Percentiles rank a stretch among this genome's conserved stretches.
Conservation (phyloP, 2,113 vertebrate genomes). For the Phycodurus eques region DNA sequence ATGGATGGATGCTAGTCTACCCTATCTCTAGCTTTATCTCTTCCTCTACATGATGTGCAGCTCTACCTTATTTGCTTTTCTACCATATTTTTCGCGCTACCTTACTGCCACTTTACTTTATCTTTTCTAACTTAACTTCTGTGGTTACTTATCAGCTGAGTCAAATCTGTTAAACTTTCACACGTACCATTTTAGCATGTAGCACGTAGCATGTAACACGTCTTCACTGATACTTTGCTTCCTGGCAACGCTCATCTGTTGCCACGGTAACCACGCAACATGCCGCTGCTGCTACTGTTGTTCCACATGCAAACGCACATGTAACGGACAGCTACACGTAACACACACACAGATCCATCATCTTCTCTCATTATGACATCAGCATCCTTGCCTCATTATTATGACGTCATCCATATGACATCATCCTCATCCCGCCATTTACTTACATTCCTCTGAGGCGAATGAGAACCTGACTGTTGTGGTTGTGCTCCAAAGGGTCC, state of each 20-base stretch:
- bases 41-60: no score
- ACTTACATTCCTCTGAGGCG: slow-evolving; percentile 69
- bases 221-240: slow-evolving; percentile 41
- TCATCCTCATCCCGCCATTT: slow-evolving; percentile 15
- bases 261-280: slow-evolving; percentile 44
- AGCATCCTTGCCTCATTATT: not conserved
- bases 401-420: slow-evolving; percentile 14
- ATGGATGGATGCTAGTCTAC: no score
- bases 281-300: slow-evolving; percentile 3
- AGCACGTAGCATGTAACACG: not conserved
- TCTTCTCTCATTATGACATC: not conserved
- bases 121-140: no score
- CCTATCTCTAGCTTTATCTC: no score
- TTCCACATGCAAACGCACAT: not conserved
- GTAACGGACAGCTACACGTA: not conserved
- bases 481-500: slow-evolving; percentile 49
- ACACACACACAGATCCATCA: slow-evolving; percentile 9
- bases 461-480: slow-evolving; percentile 59
- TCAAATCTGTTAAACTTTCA: no score
- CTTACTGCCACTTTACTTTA: no score
- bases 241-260: slow-evolving; percentile 48
- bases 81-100: no score
- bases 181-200: not conserved
- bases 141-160: no score
- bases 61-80: no score